Evolutionary conservation across 1,140 invertebrate genomes (phyloP).

Genomic region (Euschistus heros): DNA sequence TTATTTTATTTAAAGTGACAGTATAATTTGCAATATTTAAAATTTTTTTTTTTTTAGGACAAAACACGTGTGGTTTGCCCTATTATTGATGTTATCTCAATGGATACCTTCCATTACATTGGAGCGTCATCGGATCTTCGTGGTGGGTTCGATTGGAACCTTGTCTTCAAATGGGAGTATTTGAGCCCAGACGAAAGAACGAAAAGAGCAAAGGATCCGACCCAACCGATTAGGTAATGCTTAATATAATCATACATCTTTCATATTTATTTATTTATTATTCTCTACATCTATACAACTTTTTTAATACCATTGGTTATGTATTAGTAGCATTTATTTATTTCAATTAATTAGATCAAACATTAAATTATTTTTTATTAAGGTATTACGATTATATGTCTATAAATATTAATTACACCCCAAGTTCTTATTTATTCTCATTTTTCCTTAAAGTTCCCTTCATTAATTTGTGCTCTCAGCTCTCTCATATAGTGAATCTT

Average conservation of each 20-base stretch:
- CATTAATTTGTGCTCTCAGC: too few relatives aligned
- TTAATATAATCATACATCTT: too few relatives aligned
- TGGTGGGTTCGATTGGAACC: conserved; percentile 96
- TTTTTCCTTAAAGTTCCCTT: too few relatives aligned
- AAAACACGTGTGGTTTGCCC: conserved; percentile 82
- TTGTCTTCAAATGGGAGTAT: conserved; percentile 93
- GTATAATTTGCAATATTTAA: background rate
- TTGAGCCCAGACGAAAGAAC: conserved; percentile 71
- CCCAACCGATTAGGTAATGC: conserved; percentile 50
- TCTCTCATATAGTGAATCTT: too few relatives aligned
- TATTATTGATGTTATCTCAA: conserved; percentile 95
- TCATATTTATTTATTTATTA: too few relatives aligned
- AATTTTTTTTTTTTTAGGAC: conserved; percentile 46
- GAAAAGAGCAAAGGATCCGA: conserved; percentile 57
- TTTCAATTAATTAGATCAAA: too few relatives aligned
- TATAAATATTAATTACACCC: too few relatives aligned
- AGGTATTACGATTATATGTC: background rate
- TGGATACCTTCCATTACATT: conserved; percentile 96
- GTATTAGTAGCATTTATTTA: too few relatives aligned
- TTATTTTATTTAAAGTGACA: too few relatives aligned
- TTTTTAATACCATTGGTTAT: too few relatives aligned
- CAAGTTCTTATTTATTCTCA: too few relatives aligned
- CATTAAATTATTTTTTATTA: background rate
- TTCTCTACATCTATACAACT: too few relatives aligned
- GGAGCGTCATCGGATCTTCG: conserved; percentile 81